phyloP scores from a whole-genome alignment of 2,113 vertebrate genomes.

The Poicephalus gulielmi region DNA sequence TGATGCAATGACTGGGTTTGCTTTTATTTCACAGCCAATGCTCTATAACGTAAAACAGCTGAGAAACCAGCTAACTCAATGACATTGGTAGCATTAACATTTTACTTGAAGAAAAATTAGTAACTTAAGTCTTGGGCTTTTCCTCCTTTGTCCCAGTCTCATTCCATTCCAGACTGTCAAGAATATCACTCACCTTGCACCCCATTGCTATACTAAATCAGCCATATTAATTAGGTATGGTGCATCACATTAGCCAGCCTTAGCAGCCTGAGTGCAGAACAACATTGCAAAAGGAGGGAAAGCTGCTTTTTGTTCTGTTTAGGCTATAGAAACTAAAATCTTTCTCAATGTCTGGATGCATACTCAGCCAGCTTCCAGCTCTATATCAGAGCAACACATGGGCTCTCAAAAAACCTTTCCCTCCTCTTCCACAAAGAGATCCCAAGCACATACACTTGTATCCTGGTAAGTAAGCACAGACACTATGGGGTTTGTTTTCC shows the following conservation, averaged over 20 bases:
- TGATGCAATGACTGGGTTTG: not conserved
- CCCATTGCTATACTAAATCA: not conserved
- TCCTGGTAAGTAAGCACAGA: not conserved
- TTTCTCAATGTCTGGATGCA: not conserved
- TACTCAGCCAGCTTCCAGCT: not conserved
- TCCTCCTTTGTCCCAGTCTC: not conserved
- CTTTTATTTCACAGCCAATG: not conserved
- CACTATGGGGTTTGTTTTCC: fast-evolving
- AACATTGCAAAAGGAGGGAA: not conserved
- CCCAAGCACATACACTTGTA: not conserved
- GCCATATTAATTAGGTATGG: not conserved
- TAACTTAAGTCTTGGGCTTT: not conserved
- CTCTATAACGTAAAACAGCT: not conserved
- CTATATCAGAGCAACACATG: not conserved
- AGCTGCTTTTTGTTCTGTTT: not conserved
- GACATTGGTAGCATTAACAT: not conserved
- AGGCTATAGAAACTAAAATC: not conserved
- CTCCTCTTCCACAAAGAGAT: not conserved
- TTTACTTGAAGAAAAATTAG: not conserved
- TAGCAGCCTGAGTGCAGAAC: not conserved
- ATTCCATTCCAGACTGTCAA: not conserved
- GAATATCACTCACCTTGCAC: not conserved
- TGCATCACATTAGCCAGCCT: not conserved
- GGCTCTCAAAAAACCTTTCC: not conserved
- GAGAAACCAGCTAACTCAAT: not conserved